Conservation (phyloP, 2,113 vertebrate species). For the Etheostoma spectabile region DNA sequence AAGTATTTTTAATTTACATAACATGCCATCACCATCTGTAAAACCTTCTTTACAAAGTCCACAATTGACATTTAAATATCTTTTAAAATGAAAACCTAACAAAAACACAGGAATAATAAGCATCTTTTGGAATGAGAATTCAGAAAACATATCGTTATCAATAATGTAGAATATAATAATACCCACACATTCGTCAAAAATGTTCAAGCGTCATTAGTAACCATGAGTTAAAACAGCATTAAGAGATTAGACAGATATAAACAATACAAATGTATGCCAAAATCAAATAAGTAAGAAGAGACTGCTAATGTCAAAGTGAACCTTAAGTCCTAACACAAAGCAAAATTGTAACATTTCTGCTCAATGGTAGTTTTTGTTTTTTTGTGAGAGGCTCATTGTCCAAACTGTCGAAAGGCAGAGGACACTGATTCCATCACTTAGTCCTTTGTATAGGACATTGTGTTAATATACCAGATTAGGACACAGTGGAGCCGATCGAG, state of each 20-base stretch:
- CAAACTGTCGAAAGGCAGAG: no score
- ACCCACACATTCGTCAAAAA: conserved; percentile 9
- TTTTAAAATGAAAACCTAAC: conserved; percentile 4
- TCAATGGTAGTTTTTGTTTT: neutral
- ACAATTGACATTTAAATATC: conserved; percentile 37
- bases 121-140: conserved; percentile 8
- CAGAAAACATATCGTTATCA: neutral
- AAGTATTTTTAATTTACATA: conserved; percentile 50
- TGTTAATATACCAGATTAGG: no score
- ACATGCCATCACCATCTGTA: conserved; percentile 5
- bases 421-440: no score
- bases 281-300: neutral
- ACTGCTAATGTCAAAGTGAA: neutral
- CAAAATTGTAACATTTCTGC: neutral
- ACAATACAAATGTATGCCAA: neutral
- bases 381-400: no score
- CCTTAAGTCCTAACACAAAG: neutral
- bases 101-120: neutral
- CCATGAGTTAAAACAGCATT: neutral
- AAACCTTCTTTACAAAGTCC: conserved; percentile 22
- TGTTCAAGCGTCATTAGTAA: neutral
- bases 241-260: neutral
- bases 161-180: neutral
- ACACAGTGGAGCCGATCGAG: no score
- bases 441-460: no score